These are phyloP conservation scores for Camelus bactrianus DNA, from an alignment of 2,113 vertebrate species.

Conservation along the genomic window DNA sequence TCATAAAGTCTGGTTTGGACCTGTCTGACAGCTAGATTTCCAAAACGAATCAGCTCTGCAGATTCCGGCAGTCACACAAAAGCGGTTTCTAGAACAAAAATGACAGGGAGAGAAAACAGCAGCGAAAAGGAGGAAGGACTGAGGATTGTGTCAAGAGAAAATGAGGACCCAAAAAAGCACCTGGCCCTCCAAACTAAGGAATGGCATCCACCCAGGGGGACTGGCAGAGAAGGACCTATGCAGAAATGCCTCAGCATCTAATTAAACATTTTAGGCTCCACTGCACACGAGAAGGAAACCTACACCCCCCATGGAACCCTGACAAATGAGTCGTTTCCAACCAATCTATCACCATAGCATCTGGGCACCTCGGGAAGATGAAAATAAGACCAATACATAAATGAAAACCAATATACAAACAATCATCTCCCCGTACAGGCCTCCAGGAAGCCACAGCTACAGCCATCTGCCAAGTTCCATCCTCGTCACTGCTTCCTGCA, in stretches of 20 bases:
- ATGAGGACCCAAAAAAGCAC: not conserved
- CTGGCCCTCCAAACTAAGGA: constrained; percentile 23
- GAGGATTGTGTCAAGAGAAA: not conserved
- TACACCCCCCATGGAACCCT: constrained; percentile 66
- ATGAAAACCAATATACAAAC: constrained; percentile 81
- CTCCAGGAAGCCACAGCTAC: constrained; percentile 70
- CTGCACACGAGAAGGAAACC: constrained; percentile 68
- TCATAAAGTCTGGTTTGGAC: constrained; percentile 67
- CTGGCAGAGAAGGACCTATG: not conserved
- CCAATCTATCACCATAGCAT: constrained; percentile 77
- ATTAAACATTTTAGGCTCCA: constrained; percentile 80
- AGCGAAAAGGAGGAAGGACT: not conserved
- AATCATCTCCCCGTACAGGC: constrained; percentile 70
- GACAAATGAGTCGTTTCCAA: constrained; percentile 81
- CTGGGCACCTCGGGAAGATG: constrained; percentile 80
- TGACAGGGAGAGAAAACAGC: not conserved
- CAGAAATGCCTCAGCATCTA: constrained; percentile 68
- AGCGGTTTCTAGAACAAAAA: constrained; percentile 55
- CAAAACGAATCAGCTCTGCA: constrained; percentile 35
- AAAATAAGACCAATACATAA: constrained; percentile 76
- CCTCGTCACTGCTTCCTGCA: constrained; percentile 38
- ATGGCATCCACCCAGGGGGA: constrained; percentile 7
- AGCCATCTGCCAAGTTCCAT: constrained; percentile 77
- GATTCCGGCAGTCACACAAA: constrained; percentile 49
- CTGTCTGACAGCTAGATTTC: constrained; percentile 72